Base-by-base conservation (phyloP, 2,113 vertebrate species). In the Malaclemys terrapin region DNA sequence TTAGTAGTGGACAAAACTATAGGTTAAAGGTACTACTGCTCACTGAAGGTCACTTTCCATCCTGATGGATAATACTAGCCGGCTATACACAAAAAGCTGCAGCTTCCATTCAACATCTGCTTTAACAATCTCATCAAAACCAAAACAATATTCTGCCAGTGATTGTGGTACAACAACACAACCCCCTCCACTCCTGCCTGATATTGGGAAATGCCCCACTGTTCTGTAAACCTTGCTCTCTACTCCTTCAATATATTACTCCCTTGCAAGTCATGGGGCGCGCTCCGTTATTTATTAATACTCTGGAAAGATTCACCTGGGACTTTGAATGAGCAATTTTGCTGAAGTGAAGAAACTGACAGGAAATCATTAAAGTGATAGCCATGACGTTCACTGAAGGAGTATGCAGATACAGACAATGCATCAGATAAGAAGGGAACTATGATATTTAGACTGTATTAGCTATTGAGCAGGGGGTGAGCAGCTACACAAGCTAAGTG, bases 91-190 rank as follows among this genome's bases (percentile, higher is more conserved):
- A 52, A 42, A 95, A 94, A 97, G 16, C 56, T 27, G 92, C 94
- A 91, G 93, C 96, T 96, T 90, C 9, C 90, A 90, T 89, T 91
- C 96, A 80, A 97, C 98, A 98, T 98, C 98, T 98, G 98, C 94
- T 98, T 97, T 94, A 97, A 98, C 96, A 86, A 98, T 98, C 98
- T 94, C 96, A 98, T 94, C 95, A 85, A 96, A 98, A 98, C 91
- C 98, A 98, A 97, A 98, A 92, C 98, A 98, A 96, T 87, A 96
- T 98, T 98, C 98, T 98, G 97, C 98, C 97, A 97, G 98, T 57
- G 96, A 93, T 57, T 79, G 83, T 94, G 96, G 96, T 96, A 82
- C 94, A 91, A 95, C 80, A 95, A 88, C 98, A 87, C 85, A 94
- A 42, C 92, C 93, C 93, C 91, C 86, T 81, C 89, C 87, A 96